Evolutionary conservation across 1,140 invertebrate genomes (phyloP).

Genomic region (Pseudomyrmex cubaensis): DNA sequence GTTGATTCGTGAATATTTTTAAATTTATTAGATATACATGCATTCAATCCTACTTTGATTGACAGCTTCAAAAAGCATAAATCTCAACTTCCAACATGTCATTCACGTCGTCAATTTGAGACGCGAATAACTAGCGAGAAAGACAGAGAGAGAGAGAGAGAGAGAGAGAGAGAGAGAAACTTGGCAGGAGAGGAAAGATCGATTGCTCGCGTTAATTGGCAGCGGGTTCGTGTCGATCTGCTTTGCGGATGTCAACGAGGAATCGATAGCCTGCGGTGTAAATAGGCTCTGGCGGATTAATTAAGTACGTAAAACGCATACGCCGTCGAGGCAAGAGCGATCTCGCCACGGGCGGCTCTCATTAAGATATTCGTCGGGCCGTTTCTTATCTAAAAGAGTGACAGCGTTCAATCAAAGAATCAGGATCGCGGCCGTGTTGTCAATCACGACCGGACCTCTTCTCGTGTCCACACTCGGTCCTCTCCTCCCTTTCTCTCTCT

Average conservation of each 20-base stretch:
- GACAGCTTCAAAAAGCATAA: not conserved
- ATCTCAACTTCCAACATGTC: not conserved
- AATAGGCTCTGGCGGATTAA: slow-evolving; percentile 73
- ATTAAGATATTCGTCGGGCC: slow-evolving; percentile 83
- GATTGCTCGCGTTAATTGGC: slow-evolving; percentile 76
- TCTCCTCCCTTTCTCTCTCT: slow-evolving; percentile 47
- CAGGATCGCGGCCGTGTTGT: slow-evolving; percentile 80
- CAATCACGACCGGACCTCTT: slow-evolving; percentile 81
- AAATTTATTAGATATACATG: not conserved
- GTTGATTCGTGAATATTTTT: not conserved
- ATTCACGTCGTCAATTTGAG: slow-evolving; percentile 2
- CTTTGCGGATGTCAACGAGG: slow-evolving; percentile 50
- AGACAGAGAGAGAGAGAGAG: no score
- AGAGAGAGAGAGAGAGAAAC: not conserved
- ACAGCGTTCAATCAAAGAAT: slow-evolving; percentile 85
- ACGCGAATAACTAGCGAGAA: slow-evolving; percentile 8
- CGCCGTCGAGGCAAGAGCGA: not conserved
- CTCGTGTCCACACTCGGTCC: slow-evolving; percentile 62
- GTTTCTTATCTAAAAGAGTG: slow-evolving; percentile 82
- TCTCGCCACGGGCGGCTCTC: slow-evolving; percentile 71
- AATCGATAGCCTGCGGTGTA: slow-evolving; percentile 68
- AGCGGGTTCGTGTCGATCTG: slow-evolving; percentile 36
- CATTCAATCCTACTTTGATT: not conserved
- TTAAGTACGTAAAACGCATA: slow-evolving; percentile 68
- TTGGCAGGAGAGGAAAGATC: slow-evolving; percentile 66